Evolutionary conservation across 2,113 vertebrate species (phyloP), one percentile per base, ranked within the genome.

Genomic region (Merops nubicus): DNA sequence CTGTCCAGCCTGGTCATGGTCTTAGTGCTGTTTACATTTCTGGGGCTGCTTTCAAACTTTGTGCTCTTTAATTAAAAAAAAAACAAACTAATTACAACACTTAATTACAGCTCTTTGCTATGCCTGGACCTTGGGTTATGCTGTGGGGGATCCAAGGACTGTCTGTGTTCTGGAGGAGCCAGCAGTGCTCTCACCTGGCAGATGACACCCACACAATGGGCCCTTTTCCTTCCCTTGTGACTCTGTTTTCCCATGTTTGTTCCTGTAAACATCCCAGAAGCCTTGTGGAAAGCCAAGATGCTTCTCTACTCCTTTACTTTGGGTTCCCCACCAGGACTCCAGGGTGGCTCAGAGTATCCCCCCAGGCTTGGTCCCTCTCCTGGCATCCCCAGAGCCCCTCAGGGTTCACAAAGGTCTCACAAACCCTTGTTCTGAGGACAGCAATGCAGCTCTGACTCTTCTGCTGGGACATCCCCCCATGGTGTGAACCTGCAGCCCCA

Each of bases 401-500:
- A 15, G 0, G 0, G 75, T n/a, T 18, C 47, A 38, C 33, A 53
- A 33, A 45, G 47, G n/a, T 45, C n/a, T 15, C 1, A 1, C 47
- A n/a, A 62, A 78, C 22, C 22, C 33, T 38, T 1, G 0, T 28
- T 47, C 47, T 3, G 2, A 43, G 33, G 40, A 43, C 47, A 70
- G 56, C 47, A 51, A 50, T 0, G 5, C 50, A 65, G 23, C 18
- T 29, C n/a, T 0, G 1, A 25, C 33, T 51, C 45, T 68, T n/a
- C n/a, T n/a, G n/a, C n/a, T n/a, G n/a, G n/a, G n/a, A n/a, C 38
- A 9, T 28, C 8, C 47, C 21, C 11, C 28, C 34, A 20, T 21
- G 34, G 34, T 4, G 19, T 3, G 1, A 3, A 17, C 17, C 10
- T 12, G 11, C 12, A 22, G 43, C 31, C 0, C 0, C 2, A 2